A percentile compares a stretch with the other conserved stretches of the same genome.
Conservation (phyloP, 2,797 vertebrate species). For the Champsocephalus esox region DNA sequence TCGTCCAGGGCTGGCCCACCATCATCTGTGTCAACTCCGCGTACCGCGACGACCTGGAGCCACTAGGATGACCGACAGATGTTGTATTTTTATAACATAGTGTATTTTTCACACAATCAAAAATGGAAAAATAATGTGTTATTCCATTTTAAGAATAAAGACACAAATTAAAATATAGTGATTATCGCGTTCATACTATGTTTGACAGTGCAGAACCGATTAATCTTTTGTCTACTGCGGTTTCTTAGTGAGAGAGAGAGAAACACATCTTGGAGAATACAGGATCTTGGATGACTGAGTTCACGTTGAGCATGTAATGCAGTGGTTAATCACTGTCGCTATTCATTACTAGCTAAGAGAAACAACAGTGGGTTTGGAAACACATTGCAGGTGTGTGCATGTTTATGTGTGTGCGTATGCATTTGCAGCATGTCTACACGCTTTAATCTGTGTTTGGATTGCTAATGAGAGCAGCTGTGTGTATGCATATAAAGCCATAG, state of each 20-base stretch:
- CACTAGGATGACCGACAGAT: too few species aligned
- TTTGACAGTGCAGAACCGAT: slow-evolving; percentile 21
- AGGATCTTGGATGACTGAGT: too few species aligned
- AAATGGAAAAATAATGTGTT: too few species aligned
- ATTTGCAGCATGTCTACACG: slow-evolving; percentile 7
- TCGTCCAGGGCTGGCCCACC: too few species aligned
- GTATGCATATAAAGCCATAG: background rate
- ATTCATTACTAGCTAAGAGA: slow-evolving; percentile 10
- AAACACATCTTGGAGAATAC: too few species aligned
- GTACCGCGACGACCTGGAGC: too few species aligned
- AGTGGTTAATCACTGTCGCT: slow-evolving; percentile 20
- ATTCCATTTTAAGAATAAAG: background rate
- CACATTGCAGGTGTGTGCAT: slow-evolving; percentile 8
- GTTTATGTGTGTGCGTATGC: background rate
- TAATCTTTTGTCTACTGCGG: background rate
- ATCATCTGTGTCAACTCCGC: too few species aligned
- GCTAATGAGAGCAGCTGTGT: slow-evolving; percentile 40
- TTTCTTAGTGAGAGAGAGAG: too few species aligned
- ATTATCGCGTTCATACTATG: slow-evolving; percentile 5
- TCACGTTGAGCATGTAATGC: too few species aligned
- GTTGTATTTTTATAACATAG: too few species aligned
- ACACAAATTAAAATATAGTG: slow-evolving; percentile 3
- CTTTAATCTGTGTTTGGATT: slow-evolving; percentile 40
- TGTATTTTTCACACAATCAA: too few species aligned
- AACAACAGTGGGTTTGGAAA: slow-evolving; percentile 1